Conservation (phyloP, 2,888 invertebrate genomes). For the Synergus japonicus region DNA sequence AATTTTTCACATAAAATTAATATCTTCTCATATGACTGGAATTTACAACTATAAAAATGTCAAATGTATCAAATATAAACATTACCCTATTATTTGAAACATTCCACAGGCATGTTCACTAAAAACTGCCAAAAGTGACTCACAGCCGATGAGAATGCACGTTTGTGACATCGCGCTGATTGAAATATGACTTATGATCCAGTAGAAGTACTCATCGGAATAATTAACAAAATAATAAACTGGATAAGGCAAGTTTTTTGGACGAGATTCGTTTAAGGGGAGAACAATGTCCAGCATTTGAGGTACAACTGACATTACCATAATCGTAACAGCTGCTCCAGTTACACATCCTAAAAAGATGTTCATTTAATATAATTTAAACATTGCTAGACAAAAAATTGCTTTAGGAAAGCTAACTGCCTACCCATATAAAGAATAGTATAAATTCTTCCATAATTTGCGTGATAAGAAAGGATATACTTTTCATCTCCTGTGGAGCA, state of each 20-base stretch:
- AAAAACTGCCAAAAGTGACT: constrained; percentile 7
- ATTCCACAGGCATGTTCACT: constrained; percentile 10
- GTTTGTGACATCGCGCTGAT: neutral
- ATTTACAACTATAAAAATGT: too few species aligned
- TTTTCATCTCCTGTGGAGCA: neutral
- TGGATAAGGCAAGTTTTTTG: neutral
- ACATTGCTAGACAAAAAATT: too few species aligned
- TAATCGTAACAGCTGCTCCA: neutral
- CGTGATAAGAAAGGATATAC: neutral
- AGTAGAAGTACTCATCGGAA: constrained; percentile 4
- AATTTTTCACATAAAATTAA: too few species aligned
- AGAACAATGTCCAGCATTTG: neutral
- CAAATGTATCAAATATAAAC: neutral
- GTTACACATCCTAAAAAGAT: neutral
- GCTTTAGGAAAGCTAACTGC: neutral
- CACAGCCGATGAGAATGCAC: neutral
- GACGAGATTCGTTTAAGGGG: neutral
- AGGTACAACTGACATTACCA: neutral
- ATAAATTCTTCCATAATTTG: neutral
- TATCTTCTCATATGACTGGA: too few species aligned
- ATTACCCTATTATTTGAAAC: neutral
- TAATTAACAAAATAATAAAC: constrained; percentile 12
- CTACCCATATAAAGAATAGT: neutral
- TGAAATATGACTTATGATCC: neutral
- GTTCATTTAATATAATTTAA: too few species aligned